These are phyloP conservation scores for Anoplophora glabripennis DNA, from an alignment of 1,140 invertebrate species.

Conservation along the genomic window DNA sequence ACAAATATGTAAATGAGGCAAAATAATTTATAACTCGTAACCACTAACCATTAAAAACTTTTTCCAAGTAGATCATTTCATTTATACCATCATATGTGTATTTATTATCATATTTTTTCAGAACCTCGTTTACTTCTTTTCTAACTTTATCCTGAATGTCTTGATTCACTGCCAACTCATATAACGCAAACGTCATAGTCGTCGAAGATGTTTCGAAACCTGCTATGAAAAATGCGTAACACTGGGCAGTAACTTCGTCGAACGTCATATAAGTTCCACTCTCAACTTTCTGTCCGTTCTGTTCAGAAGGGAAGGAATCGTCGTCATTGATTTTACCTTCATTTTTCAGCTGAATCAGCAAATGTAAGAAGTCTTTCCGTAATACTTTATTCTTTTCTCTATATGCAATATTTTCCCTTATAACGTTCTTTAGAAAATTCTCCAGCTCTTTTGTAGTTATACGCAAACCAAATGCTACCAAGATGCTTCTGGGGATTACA, in stretches of 20 bases:
- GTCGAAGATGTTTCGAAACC: slow-evolving; percentile 69
- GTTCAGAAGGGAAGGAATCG: background rate
- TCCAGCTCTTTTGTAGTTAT: slow-evolving; percentile 7
- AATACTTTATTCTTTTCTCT: slow-evolving; percentile 48
- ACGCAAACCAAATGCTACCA: background rate
- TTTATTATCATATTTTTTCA: slow-evolving; percentile 48
- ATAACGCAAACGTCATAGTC: slow-evolving; percentile 56
- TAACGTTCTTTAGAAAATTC: slow-evolving; percentile 49
- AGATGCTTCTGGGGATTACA: background rate
- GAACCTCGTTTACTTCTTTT: slow-evolving; percentile 54
- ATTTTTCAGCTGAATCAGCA: slow-evolving; percentile 18
- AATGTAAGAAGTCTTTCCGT: slow-evolving; percentile 19
- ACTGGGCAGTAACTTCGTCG: slow-evolving; percentile 55
- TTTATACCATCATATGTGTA: slow-evolving; percentile 55
- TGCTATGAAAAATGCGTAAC: slow-evolving; percentile 62
- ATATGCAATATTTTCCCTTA: slow-evolving; percentile 25
- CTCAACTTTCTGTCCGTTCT: background rate
- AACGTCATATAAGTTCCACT: slow-evolving; percentile 39
- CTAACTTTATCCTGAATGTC: slow-evolving; percentile 58
- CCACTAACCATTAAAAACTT: slow-evolving; percentile 47
- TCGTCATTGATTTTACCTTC: background rate
- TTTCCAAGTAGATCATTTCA: slow-evolving; percentile 56
- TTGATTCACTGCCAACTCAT: slow-evolving; percentile 57
- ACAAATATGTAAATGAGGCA: too few relatives aligned
- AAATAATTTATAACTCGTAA: too few relatives aligned